Evolutionary conservation across 2,797 vertebrate species (phyloP).

Genomic region (Pseudomugil gertrudae): DNA sequence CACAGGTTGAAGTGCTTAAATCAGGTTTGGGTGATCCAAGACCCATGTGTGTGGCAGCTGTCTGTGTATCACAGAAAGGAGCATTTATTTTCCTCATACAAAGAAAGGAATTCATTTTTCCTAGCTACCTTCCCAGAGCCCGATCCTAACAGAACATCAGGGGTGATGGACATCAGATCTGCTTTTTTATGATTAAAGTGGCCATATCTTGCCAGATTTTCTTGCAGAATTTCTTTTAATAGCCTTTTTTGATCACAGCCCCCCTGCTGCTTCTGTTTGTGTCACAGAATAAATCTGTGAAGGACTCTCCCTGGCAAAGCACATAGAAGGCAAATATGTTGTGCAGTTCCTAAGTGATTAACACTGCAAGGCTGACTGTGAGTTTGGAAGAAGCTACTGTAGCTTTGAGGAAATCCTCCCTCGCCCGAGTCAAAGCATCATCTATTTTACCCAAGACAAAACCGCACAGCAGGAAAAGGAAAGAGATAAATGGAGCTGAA

Average conservation of each 20-base stretch:
- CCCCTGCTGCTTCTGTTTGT: conserved; percentile 26
- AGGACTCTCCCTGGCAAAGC: conserved; percentile 37
- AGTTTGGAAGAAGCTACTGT: conserved; percentile 66
- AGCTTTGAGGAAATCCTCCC: conserved; percentile 80
- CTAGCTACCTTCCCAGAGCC: conserved; percentile 43
- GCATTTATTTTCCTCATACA: conserved; percentile 19
- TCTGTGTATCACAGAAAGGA: conserved; percentile 44
- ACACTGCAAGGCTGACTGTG: conserved; percentile 26
- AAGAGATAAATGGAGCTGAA: conserved; percentile 71
- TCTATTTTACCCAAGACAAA: conserved; percentile 62
- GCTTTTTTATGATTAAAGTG: conserved; percentile 31
- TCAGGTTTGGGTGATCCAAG: conserved; percentile 21
- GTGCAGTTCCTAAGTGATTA: conserved; percentile 54
- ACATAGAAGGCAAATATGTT: conserved; percentile 62
- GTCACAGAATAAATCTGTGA: conserved; percentile 42
- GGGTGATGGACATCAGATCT: conserved; percentile 45
- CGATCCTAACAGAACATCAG: conserved; percentile 54
- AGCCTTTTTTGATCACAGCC: conserved; percentile 5
- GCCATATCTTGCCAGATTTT: conserved; percentile 42
- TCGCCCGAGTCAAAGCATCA: conserved; percentile 75
- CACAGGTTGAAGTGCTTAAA: conserved; percentile 22
- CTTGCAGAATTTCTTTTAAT: conserved; percentile 28
- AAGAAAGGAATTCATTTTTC: background rate
- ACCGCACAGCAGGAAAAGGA: conserved; percentile 76
- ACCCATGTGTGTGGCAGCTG: conserved; percentile 50